These are phyloP conservation scores for Enteromius fasciolatus DNA, from an alignment of 2,797 vertebrate species.

Conservation along the genomic window DNA sequence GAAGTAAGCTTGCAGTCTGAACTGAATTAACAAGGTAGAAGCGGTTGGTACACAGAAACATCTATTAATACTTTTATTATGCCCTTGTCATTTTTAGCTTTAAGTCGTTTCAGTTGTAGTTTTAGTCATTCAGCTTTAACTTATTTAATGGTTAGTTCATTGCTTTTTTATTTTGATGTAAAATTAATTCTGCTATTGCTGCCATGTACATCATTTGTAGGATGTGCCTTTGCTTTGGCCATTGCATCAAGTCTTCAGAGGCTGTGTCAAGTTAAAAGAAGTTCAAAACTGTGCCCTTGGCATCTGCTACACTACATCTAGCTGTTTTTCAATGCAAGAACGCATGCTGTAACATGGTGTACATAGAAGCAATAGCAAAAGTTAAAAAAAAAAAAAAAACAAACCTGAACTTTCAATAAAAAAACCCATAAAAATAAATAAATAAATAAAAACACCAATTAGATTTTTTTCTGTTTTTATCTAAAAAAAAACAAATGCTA, in stretches of 20 bases:
- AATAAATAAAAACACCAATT: no score
- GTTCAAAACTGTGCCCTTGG: neutral
- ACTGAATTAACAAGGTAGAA: neutral
- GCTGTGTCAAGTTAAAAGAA: neutral
- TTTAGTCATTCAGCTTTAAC: neutral
- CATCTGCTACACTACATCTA: neutral
- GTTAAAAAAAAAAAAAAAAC: neutral
- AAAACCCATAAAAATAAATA: no score
- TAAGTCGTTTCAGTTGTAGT: neutral
- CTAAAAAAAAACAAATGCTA: no score
- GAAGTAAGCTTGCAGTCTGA: neutral
- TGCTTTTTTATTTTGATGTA: neutral
- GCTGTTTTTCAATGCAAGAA: neutral
- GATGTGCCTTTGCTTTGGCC: neutral
- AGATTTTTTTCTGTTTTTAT: no score
- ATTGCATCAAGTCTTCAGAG: neutral
- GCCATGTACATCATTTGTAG: neutral
- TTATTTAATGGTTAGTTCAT: neutral
- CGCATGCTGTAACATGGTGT: neutral
- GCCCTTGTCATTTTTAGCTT: neutral
- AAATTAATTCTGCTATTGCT: neutral
- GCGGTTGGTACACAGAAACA: neutral
- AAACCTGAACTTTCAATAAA: neutral
- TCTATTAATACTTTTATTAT: neutral
- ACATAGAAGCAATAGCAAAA: neutral